Conservation (phyloP, 2,888 invertebrate genomes). For the Liodrosophila aerea region DNA sequence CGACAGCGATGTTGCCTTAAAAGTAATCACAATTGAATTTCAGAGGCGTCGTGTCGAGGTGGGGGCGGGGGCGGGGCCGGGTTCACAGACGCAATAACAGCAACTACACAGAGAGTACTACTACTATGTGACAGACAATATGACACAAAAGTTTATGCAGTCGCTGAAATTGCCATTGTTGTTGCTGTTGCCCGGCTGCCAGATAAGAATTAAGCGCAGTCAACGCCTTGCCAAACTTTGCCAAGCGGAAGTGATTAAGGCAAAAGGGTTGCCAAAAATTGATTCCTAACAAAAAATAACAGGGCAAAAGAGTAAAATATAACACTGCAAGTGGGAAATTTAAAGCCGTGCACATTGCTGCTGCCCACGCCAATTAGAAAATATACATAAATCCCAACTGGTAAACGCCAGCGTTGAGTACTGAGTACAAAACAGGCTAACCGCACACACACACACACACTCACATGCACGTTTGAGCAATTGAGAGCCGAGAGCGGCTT, state of each 20-base stretch:
- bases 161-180: slow-evolving; percentile 3
- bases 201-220: slow-evolving; percentile 45
- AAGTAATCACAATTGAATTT: slow-evolving; percentile 72
- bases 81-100: slow-evolving; percentile 10
- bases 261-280: slow-evolving; percentile 55
- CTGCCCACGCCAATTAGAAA: slow-evolving; percentile 74
- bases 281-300: slow-evolving; percentile 31
- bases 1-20: slow-evolving; percentile 41
- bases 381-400: slow-evolving; percentile 55
- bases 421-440: slow-evolving; percentile 34
- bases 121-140: slow-evolving; percentile 8
- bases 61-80: not conserved
- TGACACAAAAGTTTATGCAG: slow-evolving; percentile 33
- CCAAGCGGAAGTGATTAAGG: slow-evolving; percentile 61
- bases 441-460: slow-evolving; percentile 21
- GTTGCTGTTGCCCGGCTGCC: slow-evolving; percentile 22
- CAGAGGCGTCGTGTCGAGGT: slow-evolving; percentile 13
- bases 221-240: slow-evolving; percentile 48
- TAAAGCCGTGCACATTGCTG: slow-evolving; percentile 45
- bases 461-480: slow-evolving; percentile 38
- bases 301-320: slow-evolving; percentile 10
- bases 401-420: slow-evolving; percentile 50
- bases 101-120: slow-evolving; percentile 15
- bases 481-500: slow-evolving; percentile 72
- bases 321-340: slow-evolving; percentile 12